Evolutionary conservation across 2,888 invertebrate species (phyloP), one percentile per base, ranked within the genome.

Genomic region (Sturmia bella): DNA sequence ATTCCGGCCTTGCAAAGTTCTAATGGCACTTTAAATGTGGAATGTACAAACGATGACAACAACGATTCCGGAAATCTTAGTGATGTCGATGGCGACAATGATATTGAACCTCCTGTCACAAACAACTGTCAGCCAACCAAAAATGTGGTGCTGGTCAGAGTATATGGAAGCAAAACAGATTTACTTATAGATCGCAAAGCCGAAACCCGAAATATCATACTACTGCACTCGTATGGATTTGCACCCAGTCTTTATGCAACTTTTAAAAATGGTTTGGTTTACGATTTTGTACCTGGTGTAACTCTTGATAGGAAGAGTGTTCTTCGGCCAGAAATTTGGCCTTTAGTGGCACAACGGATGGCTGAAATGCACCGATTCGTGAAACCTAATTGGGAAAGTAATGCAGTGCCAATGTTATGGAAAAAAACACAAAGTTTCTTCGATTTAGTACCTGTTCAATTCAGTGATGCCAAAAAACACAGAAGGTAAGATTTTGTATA

Each of bases 101-200:
- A 73, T 1, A 63, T 50, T 12, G 70, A 81, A 39, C 43, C 56
- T 54, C 43, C 56, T 54, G 63, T 63, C 48, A 27, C 17, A 37
- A 41, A 19, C 12, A 27, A 39, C 1, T 19, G 43, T 19, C 73
- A 86, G 70, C 83, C 83, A 84, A 85, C 85, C 79, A 86, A 87
- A 85, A 94, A 96, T 87, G 94, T 96, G 87, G 93, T 98, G 1
- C 93, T 99, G 70, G 94, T 99, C 24, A 93, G 98, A 86, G 94
- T 99, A 82, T 98, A 98, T 92, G 99, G 99, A 17, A 94, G 95
- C 86, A 97, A 97, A 91, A 98, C 98, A 2, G 98, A 98, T 91
- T 92, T 96, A 85, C 93, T 99, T 83, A 98, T 99, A 88, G 97
- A 99, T 89, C 93, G 98, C 84, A 94, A 95, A 88, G 94, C 95